Evolutionary conservation across 2,888 invertebrate genomes (phyloP).

Genomic region (Mamestra brassicae): DNA sequence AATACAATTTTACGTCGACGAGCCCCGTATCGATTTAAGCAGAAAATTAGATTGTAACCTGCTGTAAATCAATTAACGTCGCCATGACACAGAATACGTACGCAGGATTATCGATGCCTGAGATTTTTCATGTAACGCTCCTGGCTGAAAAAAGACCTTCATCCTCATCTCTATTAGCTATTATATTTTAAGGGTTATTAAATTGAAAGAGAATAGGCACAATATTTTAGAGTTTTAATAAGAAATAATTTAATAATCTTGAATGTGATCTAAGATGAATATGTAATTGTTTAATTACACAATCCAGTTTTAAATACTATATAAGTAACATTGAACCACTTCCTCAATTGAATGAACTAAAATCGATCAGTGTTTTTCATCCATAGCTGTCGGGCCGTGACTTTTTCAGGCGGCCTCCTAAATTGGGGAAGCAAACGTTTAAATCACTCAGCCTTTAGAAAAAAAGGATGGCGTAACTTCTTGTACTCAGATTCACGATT

Average conservation of each 20-base stretch:
- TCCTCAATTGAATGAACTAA: constrained; percentile 30
- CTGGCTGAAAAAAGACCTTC: constrained; percentile 12
- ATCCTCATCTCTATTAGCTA: background rate
- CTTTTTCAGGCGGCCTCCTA: constrained; percentile 50
- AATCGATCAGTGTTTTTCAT: constrained; percentile 38
- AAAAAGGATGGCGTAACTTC: constrained; percentile 54
- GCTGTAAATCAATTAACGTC: constrained; percentile 77
- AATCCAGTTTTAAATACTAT: background rate
- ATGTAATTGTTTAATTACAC: too few relatives aligned
- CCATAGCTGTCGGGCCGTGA: constrained; percentile 40
- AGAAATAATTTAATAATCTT: too few relatives aligned
- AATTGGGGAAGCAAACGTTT: constrained; percentile 60
- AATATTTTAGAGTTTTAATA: too few relatives aligned
- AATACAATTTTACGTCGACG: constrained; percentile 81
- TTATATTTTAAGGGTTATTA: background rate
- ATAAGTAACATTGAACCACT: background rate
- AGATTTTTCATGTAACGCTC: constrained; percentile 45
- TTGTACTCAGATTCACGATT: constrained; percentile 55
- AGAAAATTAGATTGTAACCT: constrained; percentile 81
- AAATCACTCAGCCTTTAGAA: constrained; percentile 65
- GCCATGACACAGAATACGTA: constrained; percentile 61
- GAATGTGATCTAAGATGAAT: background rate
- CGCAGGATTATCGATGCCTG: constrained; percentile 34
- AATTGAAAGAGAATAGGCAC: too few relatives aligned
- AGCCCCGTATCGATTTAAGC: constrained; percentile 80